Base-by-base conservation (phyloP, 2,797 vertebrate species). In the Setipinna tenuifilis region DNA sequence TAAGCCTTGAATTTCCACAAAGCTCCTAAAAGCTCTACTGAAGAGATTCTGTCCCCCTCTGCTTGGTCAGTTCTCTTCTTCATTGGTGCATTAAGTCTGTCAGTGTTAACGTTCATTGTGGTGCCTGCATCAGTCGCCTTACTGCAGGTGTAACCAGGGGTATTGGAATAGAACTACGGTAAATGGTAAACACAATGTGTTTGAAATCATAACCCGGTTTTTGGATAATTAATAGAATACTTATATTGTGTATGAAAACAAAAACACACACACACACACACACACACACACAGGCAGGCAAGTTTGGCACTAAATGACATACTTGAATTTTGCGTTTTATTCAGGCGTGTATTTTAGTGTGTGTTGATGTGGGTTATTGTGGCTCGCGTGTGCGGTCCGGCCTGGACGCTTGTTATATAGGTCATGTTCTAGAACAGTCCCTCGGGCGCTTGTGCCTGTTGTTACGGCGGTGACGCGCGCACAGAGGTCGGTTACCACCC, bases 351-450 rank as follows among this genome's bases (percentile, higher is more conserved):
- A 44, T 44, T 78, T 78, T 78, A 35, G 71, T 35, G 16, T 21
- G 71, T 17, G 71, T 78, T 78, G 71, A 78, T 78, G 31, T 78
- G 71, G 71, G 71, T 41, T 78, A 78, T 17, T 78, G 31, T 78
- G 71, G 17, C 71, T 17, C 3, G 35, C 16, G 31, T 78, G 71
- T 78, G 71, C 71, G 71, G 71, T 78, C 71, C 71, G 6, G 31
- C 71, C 71, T 78, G 71, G 35, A 78, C 71, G 31, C 17, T 78
- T 44, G 71, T 78, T 78, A 78, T 78, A 78, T 78, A 78, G 71
- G 71, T 78, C 71, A 78, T 78, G 71, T 78, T 78, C 71, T 44
- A 78, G 35, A 78, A 78, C 71, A 78, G 71, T 78, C 71, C 71
- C 71, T 41, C 71, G 31, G 71, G 71, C 71, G 71, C 11, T 78